A percentile compares a stretch with the other conserved stretches of the same genome.
These are phyloP conservation scores for Tapera naevia DNA, from an alignment of 2,797 vertebrate species.

Conservation along the genomic window DNA sequence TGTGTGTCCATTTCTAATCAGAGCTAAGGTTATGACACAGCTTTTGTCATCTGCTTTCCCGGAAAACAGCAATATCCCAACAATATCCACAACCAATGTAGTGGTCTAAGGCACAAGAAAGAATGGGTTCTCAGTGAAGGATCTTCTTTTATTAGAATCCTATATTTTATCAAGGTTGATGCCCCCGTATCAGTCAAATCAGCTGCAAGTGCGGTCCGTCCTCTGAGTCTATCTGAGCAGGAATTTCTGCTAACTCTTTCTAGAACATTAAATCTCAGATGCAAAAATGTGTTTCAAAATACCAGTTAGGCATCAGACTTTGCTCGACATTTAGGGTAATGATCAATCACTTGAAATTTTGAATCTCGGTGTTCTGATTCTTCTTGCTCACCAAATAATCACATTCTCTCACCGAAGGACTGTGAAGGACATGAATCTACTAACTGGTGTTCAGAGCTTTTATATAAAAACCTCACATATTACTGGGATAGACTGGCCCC, in stretches of 20 bases:
- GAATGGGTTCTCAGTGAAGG: neutral
- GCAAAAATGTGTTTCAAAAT: conserved; percentile 4
- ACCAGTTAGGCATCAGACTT: neutral
- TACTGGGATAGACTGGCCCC: neutral
- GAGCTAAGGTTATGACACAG: conserved; percentile 41
- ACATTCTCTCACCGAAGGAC: neutral
- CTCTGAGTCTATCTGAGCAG: neutral
- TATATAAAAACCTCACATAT: neutral
- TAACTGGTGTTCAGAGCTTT: neutral
- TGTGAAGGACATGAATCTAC: neutral
- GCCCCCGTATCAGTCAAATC: conserved; percentile 27
- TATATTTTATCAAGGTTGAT: conserved; percentile 26
- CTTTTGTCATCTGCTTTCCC: conserved; percentile 44
- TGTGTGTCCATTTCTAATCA: conserved; percentile 58
- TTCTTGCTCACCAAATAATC: neutral
- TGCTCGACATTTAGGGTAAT: neutral
- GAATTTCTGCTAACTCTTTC: neutral
- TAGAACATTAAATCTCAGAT: neutral
- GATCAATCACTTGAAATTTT: neutral
- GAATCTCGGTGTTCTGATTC: neutral
- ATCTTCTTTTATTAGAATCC: conserved; percentile 33
- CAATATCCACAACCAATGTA: neutral
- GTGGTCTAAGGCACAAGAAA: neutral
- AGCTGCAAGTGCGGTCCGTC: neutral
- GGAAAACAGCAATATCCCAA: conserved; percentile 13